Base-by-base conservation (phyloP, 1,140 invertebrate species). In the Apocrypta bakeri region DNA sequence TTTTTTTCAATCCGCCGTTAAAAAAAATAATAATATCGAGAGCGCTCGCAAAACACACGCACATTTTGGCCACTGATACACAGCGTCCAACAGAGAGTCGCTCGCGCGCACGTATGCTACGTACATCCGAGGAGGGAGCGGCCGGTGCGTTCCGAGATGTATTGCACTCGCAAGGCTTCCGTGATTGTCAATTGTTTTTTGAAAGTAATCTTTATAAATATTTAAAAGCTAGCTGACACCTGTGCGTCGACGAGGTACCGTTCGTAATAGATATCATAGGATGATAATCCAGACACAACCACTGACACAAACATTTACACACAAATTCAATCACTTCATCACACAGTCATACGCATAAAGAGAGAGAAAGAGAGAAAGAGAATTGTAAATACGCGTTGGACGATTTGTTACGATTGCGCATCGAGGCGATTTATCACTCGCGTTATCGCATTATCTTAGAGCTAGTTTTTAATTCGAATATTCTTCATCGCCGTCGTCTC, bases 161-260 rank as follows among this genome's bases (percentile, higher is more conserved):
- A 79, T 76, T 75, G 33, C 68, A 74, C 71, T 37, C 33, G 25
- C 48, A 77, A 64, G 79, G 48, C 89, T 88, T 89, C 87, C 84
- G 84, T 88, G 88, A 87, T 91, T 88, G 90, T 92, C 90, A 92
- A 92, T 92, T 92, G 89, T 90, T 92, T 92, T 91, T 90, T 92
- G 90, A 92, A 92, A 91, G 90, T 92, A 92, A 90, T 40, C 29
- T 79, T 75, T 80, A 40, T 64, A 84, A 37, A 27, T 64, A 74
- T 31, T 25, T 83, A 83, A 76, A 71, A 68, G 71, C 27, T 56
- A 75, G 25, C 79, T 64, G 80, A 85, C 64, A 81, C 79, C 84
- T 81, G 79, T 81, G 82, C 85, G 63, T 74, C 71, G 61, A 84
- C 48, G 17, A 56, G 48, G 17, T 56, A 56, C 48, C 17, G 2